phyloP scores from a whole-genome alignment of 37 sponge, comb jelly and placozoan species.

The Beroe ovata region DNA sequence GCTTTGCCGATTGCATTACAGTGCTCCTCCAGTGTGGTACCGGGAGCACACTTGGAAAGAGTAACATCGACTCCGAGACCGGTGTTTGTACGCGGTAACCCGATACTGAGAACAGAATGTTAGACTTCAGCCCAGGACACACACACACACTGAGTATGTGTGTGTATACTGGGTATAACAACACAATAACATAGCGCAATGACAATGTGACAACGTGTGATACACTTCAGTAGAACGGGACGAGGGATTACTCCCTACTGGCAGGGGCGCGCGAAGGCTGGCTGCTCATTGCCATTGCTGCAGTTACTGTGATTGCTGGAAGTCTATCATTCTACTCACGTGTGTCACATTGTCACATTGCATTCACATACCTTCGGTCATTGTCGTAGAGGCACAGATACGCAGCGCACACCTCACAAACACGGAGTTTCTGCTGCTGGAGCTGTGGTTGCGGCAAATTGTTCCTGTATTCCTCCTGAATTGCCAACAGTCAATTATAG shows the following conservation, averaged over 20 bases:
- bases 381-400: constrained; percentile 99
- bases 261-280: too few species aligned
- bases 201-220: neutral
- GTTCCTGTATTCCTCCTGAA: constrained; percentile 85
- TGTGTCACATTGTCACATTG: constrained; percentile 35
- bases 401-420: constrained; percentile 99
- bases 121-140: neutral
- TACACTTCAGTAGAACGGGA: neutral
- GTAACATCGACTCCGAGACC: constrained; percentile 25
- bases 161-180: too few species aligned
- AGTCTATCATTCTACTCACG: constrained; percentile 57
- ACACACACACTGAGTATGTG: neutral
- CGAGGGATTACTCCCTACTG: too few species aligned
- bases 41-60: constrained; percentile 43
- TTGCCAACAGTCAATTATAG: neutral
- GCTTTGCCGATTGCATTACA: constrained; percentile 51
- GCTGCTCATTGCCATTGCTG: neutral
- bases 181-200: neutral
- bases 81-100: constrained; percentile 16
- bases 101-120: constrained; percentile 29
- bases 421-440: constrained; percentile 96
- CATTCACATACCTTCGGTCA: constrained; percentile 73
- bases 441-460: constrained; percentile 78
- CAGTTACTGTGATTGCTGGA: constrained; percentile 16
- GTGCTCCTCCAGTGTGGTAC: constrained; percentile 39